A percentile compares a stretch with the other conserved stretches of the same genome.
Conservation (phyloP, 2,113 vertebrate genomes). For the Melanerpes aurifrons region DNA sequence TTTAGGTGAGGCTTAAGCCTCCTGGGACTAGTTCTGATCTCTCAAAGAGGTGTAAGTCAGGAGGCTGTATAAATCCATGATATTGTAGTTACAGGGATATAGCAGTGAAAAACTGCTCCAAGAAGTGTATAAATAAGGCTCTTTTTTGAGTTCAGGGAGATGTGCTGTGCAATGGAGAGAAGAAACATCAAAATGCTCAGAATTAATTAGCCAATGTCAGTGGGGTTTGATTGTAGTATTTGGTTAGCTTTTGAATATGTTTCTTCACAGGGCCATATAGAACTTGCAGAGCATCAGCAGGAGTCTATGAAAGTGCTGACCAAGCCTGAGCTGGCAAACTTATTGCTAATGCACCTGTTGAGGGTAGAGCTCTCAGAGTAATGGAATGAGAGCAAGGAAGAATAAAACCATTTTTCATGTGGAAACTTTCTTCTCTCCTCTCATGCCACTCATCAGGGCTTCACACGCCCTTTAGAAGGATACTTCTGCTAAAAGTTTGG, state of each 20-base stretch:
- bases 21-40: slow-evolving; percentile 34
- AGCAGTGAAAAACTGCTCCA: slow-evolving; percentile 2
- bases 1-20: slow-evolving; percentile 41
- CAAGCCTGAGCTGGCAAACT: background rate
- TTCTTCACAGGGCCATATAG: background rate
- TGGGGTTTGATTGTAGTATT: background rate
- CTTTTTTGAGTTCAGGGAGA: slow-evolving; percentile 13
- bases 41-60: slow-evolving; percentile 15
- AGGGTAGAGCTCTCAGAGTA: background rate
- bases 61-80: background rate
- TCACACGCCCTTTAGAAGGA: background rate
- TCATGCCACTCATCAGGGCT: background rate
- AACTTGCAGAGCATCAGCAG: background rate
- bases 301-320: background rate
- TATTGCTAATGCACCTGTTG: background rate
- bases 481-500: accelerated
- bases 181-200: background rate
- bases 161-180: background rate
- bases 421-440: background rate
- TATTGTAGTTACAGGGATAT: background rate
- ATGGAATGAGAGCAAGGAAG: background rate
- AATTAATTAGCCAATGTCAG: background rate
- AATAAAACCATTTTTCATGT: background rate
- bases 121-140: slow-evolving; percentile 33
- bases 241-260: background rate